Evolutionary conservation across 2,113 vertebrate species (phyloP).

Genomic region (Embiotoca jacksoni): DNA sequence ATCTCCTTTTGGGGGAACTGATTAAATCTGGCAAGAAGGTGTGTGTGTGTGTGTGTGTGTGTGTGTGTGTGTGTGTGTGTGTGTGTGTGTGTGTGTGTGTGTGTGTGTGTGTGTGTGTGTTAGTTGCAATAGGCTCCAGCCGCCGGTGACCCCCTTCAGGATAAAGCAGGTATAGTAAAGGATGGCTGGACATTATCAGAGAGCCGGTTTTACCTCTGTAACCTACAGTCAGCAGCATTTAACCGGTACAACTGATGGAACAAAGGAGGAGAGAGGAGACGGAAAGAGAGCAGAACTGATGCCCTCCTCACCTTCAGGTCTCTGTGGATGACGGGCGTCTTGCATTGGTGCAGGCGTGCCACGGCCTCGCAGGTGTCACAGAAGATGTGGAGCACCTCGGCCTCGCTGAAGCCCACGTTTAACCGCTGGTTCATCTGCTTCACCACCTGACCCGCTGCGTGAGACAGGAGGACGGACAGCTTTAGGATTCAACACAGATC

Average conservation of each 20-base stretch:
- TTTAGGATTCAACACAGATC: neutral
- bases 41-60: no score
- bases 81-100: no score
- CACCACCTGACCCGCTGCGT: constrained; percentile 94
- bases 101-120: no score
- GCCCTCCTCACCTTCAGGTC: constrained; percentile 90
- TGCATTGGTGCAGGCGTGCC: constrained; percentile 95
- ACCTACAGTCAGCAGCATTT: neutral
- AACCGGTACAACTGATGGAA: no score
- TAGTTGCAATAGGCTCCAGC: no score
- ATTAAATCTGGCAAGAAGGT: no score
- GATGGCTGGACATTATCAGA: no score
- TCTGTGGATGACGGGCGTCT: constrained; percentile 95
- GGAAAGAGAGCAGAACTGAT: neutral
- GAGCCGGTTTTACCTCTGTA: no score
- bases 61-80: no score
- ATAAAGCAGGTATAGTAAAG: no score
- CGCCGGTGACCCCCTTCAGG: no score
- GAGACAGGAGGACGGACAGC: constrained; percentile 2
- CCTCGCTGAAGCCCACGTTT: constrained; percentile 92
- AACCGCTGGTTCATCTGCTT: constrained; percentile 98
- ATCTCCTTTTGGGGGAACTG: no score
- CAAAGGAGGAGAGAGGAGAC: neutral
- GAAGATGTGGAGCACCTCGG: constrained; percentile 93
- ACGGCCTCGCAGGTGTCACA: constrained; percentile 97